phyloP scores from a whole-genome alignment of 2,113 vertebrate species.

The Hemichromis elongatus region DNA sequence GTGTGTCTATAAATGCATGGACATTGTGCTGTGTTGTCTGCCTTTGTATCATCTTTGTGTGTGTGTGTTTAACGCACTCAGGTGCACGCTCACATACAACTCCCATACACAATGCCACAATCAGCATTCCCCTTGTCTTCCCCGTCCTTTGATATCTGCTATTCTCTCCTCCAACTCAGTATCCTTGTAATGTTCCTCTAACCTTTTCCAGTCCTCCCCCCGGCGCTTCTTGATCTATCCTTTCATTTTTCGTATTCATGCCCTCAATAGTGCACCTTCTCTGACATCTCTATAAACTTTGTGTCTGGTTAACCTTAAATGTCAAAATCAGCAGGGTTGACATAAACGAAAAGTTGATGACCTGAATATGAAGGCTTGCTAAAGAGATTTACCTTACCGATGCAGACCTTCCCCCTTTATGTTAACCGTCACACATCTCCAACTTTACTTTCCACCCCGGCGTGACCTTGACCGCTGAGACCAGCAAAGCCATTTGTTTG shows the following conservation, averaged over 20 bases:
- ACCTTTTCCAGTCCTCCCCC: conserved; percentile 35
- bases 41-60: background rate
- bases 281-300: background rate
- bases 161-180: background rate
- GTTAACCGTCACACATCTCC: background rate
- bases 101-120: background rate
- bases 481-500: conserved; percentile 29
- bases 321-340: background rate
- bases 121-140: conserved; percentile 10
- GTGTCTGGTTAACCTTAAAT: background rate
- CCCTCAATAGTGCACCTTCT: background rate
- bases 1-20: background rate
- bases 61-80: background rate
- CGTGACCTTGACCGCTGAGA: conserved; percentile 33
- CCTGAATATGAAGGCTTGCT: background rate
- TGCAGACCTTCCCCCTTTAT: background rate
- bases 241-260: conserved; percentile 12
- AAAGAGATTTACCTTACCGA: background rate
- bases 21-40: conserved; percentile 6
- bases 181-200: conserved; percentile 13
- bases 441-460: background rate
- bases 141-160: background rate
- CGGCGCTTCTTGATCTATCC: conserved; percentile 14
- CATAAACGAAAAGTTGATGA: background rate
- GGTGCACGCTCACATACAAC: background rate